phyloP scores from a whole-genome alignment of 2,888 invertebrate genomes.

The Rhopalosiphum nymphaeae region DNA sequence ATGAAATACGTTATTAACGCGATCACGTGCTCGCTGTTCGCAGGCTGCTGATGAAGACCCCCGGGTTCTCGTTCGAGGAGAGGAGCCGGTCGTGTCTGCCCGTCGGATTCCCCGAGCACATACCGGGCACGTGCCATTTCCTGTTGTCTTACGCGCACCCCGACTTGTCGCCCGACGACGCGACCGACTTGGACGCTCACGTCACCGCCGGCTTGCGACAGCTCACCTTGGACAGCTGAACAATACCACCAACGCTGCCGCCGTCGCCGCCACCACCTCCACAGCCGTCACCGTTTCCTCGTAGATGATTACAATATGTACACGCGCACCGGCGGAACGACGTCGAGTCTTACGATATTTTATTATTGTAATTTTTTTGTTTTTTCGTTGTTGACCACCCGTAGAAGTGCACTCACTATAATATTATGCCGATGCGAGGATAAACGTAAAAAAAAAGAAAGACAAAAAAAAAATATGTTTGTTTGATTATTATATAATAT shows the following conservation, averaged over 20 bases:
- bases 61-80: constrained; percentile 83
- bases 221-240: constrained; percentile 52
- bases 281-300: not conserved
- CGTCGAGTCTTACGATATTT: not conserved
- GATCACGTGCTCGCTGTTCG: constrained; percentile 66
- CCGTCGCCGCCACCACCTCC: not conserved
- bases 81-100: constrained; percentile 84
- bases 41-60: constrained; percentile 82
- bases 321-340: not conserved
- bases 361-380: not conserved
- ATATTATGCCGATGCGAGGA: not conserved
- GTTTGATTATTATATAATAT: not conserved
- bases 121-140: constrained; percentile 88
- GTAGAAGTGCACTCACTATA: not conserved
- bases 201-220: constrained; percentile 70
- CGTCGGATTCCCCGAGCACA: constrained; percentile 84
- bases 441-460: not conserved
- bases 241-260: not conserved
- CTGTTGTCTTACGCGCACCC: constrained; percentile 84
- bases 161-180: constrained; percentile 75
- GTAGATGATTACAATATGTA: not conserved
- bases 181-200: constrained; percentile 77
- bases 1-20: not conserved
- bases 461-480: not conserved
- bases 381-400: constrained; percentile 15